phyloP scores from a whole-genome alignment of 2,797 vertebrate species.

The Danio tinwini region DNA sequence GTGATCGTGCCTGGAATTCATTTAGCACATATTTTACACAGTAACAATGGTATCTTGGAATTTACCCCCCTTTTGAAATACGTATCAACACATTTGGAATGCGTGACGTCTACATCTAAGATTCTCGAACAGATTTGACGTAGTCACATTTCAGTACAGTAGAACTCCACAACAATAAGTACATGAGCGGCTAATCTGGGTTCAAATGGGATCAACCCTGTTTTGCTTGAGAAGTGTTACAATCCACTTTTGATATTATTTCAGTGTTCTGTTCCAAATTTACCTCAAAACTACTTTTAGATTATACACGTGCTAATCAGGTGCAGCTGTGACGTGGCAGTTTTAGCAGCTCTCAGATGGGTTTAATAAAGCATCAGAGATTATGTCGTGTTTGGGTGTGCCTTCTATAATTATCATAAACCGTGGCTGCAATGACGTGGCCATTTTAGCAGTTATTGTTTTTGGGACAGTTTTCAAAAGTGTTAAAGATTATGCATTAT shows the following conservation, averaged over 20 bases:
- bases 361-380: background rate
- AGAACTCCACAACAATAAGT: background rate
- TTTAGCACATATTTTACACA: background rate
- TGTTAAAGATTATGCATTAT: background rate
- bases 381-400: background rate
- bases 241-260: conserved; percentile 19
- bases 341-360: conserved; percentile 7
- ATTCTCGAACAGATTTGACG: conserved; percentile 43
- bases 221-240: conserved; percentile 24
- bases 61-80: background rate
- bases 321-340: conserved; percentile 22
- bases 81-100: conserved; percentile 19
- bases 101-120: conserved; percentile 11
- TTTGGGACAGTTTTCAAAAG: background rate
- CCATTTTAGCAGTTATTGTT: background rate
- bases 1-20: background rate
- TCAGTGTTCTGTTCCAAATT: conserved; percentile 42
- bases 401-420: conserved; percentile 17
- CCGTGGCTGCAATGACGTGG: background rate
- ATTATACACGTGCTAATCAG: conserved; percentile 25
- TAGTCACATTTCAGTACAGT: conserved; percentile 23
- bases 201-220: conserved; percentile 32
- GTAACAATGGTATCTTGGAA: conserved; percentile 4
- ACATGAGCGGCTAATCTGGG: conserved; percentile 27
- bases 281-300: background rate